These are phyloP conservation scores for Ianthella basta DNA, from an alignment of 37 sponge, comb jelly and placozoan genomes.

Conservation along the genomic window DNA sequence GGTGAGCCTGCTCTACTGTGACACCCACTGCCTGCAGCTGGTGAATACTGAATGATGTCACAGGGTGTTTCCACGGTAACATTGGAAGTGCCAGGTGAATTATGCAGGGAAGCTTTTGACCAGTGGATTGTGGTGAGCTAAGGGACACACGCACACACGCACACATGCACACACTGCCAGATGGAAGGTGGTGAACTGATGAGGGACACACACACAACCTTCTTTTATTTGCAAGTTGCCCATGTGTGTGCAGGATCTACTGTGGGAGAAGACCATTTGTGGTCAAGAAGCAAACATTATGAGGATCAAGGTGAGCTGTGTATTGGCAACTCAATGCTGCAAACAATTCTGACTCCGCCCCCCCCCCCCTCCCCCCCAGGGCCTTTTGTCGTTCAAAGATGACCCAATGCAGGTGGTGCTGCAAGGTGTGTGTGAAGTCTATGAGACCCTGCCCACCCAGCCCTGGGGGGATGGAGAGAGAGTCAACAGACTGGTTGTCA, in stretches of 20 bases:
- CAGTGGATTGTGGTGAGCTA: constrained; percentile 66
- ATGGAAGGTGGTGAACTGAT: neutral
- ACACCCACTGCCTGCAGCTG: neutral
- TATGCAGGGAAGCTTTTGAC: constrained; percentile 56
- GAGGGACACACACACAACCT: neutral
- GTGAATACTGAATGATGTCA: neutral
- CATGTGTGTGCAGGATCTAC: constrained; percentile 42
- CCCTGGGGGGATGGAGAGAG: constrained; percentile 57
- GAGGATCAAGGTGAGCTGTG: constrained; percentile 69
- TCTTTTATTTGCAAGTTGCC: neutral
- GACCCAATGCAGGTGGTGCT: constrained; percentile 58
- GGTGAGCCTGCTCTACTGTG: neutral
- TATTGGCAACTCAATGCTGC: neutral
- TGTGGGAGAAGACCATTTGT: constrained; percentile 77
- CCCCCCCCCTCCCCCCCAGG: constrained; percentile 32
- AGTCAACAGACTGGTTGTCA: constrained; percentile 73
- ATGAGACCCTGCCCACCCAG: constrained; percentile 60
- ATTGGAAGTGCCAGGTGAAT: constrained; percentile 51
- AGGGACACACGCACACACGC: neutral
- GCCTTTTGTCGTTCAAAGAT: constrained; percentile 55
- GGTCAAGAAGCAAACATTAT: constrained; percentile 60
- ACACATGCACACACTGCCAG: neutral
- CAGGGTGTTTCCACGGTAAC: constrained; percentile 72
- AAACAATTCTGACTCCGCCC: too few species aligned
- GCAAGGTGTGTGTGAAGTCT: constrained; percentile 86